phyloP scores from a whole-genome alignment of 1,140 invertebrate species.

The Zaprionus ornatus region DNA sequence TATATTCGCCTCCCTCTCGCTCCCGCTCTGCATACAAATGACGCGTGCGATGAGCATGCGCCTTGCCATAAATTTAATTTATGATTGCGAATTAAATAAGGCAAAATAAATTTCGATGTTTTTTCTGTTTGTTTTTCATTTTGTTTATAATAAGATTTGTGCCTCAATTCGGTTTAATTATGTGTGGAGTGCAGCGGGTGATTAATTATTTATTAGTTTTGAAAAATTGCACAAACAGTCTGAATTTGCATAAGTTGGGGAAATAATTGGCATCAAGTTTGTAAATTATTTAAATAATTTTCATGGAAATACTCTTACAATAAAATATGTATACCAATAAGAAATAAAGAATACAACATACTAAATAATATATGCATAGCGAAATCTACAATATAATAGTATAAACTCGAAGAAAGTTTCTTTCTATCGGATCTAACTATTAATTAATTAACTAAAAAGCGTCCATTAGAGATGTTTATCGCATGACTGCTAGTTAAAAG shows the following conservation, averaged over 20 bases:
- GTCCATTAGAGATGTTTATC: not conserved
- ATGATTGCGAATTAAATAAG: conserved; percentile 14
- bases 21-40: conserved; percentile 18
- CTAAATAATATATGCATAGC: too few species aligned
- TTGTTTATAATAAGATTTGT: conserved; percentile 10
- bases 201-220: conserved; percentile 14
- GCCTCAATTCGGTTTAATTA: conserved; percentile 18
- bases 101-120: conserved; percentile 13
- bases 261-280: not conserved
- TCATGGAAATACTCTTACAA: not conserved
- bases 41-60: conserved; percentile 1
- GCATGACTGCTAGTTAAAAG: not conserved
- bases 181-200: not conserved
- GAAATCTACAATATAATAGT: too few species aligned
- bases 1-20: not conserved
- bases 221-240: not conserved
- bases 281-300: not conserved
- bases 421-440: not conserved
- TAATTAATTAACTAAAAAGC: not conserved
- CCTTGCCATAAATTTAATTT: conserved; percentile 10
- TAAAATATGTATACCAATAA: not conserved
- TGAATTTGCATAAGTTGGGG: not conserved
- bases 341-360: too few species aligned
- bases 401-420: too few species aligned
- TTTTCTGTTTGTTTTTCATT: not conserved